These are phyloP conservation scores for Sesamia inferens DNA, from an alignment of 2,888 invertebrate genomes.

Conservation along the genomic window DNA sequence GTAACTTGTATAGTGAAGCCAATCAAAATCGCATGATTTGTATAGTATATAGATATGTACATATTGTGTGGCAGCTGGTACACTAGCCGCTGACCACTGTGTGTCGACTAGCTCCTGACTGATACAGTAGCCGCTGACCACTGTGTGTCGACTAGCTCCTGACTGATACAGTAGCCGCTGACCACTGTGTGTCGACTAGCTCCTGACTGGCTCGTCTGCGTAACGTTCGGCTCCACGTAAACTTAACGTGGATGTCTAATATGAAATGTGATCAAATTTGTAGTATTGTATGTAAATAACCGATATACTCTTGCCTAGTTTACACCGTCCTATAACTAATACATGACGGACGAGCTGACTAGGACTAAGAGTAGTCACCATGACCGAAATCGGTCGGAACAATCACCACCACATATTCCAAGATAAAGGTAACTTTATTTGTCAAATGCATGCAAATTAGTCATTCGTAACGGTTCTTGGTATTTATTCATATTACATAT, in stretches of 20 bases:
- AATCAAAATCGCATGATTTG: slow-evolving; percentile 28
- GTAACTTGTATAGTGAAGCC: not conserved
- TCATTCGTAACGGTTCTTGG: not conserved
- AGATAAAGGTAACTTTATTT: no score
- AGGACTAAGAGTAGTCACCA: no score
- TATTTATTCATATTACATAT: not conserved
- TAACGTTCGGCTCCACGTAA: not conserved
- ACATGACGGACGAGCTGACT: no score
- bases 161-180: not conserved
- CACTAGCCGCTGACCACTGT: not conserved
- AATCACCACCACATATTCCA: not conserved
- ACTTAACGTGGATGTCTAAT: slow-evolving; percentile 28
- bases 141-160: not conserved
- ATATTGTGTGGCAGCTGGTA: no score
- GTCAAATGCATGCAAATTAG: no score
- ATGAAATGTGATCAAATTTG: slow-evolving; percentile 37
- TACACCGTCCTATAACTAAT: slow-evolving; percentile 17
- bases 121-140: no score
- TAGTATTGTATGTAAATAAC: slow-evolving; percentile 50
- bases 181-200: not conserved
- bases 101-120: not conserved
- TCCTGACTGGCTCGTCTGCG: not conserved
- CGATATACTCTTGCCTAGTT: slow-evolving; percentile 50
- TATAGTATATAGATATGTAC: slow-evolving; percentile 18
- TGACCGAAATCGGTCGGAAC: no score